These are phyloP conservation scores for Paracyprichromis sp. DNA, from an alignment of 2,113 vertebrate genomes.

Conservation along the genomic window DNA sequence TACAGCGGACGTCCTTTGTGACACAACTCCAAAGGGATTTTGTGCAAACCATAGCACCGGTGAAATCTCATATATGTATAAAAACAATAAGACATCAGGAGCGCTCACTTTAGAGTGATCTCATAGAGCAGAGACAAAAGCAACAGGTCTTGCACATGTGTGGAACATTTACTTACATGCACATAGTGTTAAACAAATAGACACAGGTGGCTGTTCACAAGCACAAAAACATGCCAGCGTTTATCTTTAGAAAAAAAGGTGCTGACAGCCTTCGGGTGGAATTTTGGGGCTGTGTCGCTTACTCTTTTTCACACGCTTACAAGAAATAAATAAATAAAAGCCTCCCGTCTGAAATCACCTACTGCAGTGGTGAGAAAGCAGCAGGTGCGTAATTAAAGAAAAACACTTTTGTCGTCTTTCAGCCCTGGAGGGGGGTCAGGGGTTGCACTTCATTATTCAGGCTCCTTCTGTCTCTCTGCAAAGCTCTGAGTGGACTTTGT, in stretches of 20 bases:
- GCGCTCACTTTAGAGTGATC: not conserved
- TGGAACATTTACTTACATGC: not conserved
- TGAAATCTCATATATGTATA: not conserved
- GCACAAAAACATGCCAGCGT: not conserved
- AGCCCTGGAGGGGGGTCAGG: not conserved
- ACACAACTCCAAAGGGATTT: not conserved
- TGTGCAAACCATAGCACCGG: not conserved
- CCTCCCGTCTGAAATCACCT: not conserved
- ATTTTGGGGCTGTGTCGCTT: not conserved
- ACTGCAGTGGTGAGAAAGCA: not conserved
- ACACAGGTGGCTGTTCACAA: constrained; percentile 7
- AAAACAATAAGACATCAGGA: not conserved
- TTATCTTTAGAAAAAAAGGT: not conserved
- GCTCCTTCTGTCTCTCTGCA: not conserved
- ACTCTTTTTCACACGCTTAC: not conserved
- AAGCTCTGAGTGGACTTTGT: not conserved
- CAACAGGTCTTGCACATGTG: not conserved
- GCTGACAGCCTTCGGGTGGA: not conserved
- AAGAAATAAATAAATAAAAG: constrained; percentile 4
- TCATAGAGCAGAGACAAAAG: not conserved
- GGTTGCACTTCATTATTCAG: constrained; percentile 38
- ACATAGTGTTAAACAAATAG: not conserved
- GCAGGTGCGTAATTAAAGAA: constrained; percentile 67
- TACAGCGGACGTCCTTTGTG: not conserved
- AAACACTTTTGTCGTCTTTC: constrained; percentile 44